These are phyloP conservation scores for Euura saliciscinereae DNA, from an alignment of 1,140 invertebrate genomes.

Conservation along the genomic window DNA sequence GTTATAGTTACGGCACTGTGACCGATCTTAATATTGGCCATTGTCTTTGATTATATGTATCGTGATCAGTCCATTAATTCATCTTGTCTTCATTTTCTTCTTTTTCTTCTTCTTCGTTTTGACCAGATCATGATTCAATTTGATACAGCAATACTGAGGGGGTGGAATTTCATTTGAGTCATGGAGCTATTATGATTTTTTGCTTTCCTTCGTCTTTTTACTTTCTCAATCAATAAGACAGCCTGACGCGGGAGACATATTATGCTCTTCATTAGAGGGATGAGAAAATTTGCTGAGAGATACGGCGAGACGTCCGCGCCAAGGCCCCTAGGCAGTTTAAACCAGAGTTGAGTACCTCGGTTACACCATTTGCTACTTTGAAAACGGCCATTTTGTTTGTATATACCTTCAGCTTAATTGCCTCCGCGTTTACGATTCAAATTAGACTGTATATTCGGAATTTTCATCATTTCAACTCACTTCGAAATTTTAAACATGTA, in stretches of 20 bases:
- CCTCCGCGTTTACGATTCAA: no score
- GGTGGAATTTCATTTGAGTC: not conserved
- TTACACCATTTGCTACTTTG: no score
- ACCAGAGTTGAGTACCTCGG: no score
- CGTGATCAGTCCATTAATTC: not conserved
- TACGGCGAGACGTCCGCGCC: not conserved
- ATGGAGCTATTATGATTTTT: not conserved
- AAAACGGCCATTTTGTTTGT: no score
- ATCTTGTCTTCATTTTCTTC: not conserved
- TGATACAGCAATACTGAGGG: not conserved
- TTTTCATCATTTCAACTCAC: no score
- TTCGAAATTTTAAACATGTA: no score
- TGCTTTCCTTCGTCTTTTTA: not conserved
- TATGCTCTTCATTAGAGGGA: not conserved
- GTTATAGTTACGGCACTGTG: no score
- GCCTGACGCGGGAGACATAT: not conserved
- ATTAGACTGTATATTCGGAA: no score
- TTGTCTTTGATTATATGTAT: no score
- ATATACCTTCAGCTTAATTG: no score
- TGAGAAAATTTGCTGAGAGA: not conserved
- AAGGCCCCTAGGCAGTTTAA: no score
- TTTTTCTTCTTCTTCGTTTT: not conserved
- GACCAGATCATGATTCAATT: not conserved
- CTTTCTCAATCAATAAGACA: conserved; percentile 1
- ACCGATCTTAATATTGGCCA: no score